These are phyloP conservation scores for Argyrosomus japonicus DNA, from an alignment of 2,113 vertebrate genomes.

Conservation along the genomic window DNA sequence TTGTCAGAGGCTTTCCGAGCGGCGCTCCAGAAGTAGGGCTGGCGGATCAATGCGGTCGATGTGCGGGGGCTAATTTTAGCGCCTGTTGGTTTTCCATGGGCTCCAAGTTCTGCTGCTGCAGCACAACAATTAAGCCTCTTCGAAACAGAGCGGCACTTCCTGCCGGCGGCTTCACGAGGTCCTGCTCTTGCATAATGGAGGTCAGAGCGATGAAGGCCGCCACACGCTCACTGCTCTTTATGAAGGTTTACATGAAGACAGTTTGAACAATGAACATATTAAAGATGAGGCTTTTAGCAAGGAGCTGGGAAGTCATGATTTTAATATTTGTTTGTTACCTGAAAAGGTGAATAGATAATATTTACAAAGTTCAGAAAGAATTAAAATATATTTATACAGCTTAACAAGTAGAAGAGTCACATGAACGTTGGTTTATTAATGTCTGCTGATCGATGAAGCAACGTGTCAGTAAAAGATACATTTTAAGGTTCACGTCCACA, in stretches of 20 bases:
- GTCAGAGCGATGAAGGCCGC: conserved; percentile 19
- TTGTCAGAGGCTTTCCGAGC: conserved; percentile 46
- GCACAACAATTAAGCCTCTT: conserved; percentile 47
- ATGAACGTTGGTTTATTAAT: too few species aligned
- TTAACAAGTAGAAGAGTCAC: too few species aligned
- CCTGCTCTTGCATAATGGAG: conserved; percentile 43
- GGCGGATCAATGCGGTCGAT: conserved; percentile 76
- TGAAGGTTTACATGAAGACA: background rate
- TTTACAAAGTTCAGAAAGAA: too few species aligned
- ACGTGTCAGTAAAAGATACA: too few species aligned
- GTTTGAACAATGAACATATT: background rate
- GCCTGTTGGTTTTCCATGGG: conserved; percentile 58
- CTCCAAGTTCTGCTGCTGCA: conserved; percentile 46
- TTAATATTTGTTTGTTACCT: background rate
- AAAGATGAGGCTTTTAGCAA: background rate
- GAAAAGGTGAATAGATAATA: background rate
- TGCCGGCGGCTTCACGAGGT: conserved; percentile 40
- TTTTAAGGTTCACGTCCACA: too few species aligned
- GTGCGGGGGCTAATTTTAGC: conserved; percentile 73
- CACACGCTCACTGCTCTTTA: background rate
- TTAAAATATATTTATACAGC: too few species aligned
- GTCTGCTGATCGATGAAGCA: too few species aligned
- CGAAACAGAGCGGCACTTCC: conserved; percentile 28
- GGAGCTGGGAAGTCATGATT: too few species aligned
- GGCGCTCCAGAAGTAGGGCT: conserved; percentile 65